Evolutionary conservation across 2,888 invertebrate species (phyloP).

Genomic region (Meteorus cinctellus): DNA sequence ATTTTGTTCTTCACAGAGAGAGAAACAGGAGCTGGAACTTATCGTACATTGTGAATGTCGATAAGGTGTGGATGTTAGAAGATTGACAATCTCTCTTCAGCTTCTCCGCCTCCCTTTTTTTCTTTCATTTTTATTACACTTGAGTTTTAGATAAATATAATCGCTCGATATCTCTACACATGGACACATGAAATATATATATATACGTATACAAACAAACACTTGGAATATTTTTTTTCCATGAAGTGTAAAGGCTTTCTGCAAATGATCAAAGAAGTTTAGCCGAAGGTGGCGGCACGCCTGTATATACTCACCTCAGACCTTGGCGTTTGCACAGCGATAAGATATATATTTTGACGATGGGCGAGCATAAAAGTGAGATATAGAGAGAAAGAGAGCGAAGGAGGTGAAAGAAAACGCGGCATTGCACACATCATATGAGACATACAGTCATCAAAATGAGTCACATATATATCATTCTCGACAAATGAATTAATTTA

Average conservation of each 20-base stretch:
- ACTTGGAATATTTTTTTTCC: slow-evolving; percentile 38
- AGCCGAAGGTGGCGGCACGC: slow-evolving; percentile 29
- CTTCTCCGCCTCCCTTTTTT: not conserved
- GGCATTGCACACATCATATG: not conserved
- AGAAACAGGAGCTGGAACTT: slow-evolving; percentile 3
- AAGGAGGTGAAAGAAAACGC: not conserved
- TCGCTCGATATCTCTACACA: not conserved
- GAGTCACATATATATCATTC: not conserved
- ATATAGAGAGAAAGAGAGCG: not conserved
- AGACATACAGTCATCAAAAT: slow-evolving; percentile 11
- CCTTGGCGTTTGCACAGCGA: slow-evolving; percentile 23
- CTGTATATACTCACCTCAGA: slow-evolving; percentile 18
- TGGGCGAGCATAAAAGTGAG: slow-evolving; percentile 10
- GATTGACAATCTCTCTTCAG: slow-evolving; percentile 1
- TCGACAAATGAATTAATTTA: not conserved
- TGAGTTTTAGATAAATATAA: slow-evolving; percentile 28
- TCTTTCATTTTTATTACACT: slow-evolving; percentile 23
- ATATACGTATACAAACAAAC: not conserved
- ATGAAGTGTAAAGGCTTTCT: slow-evolving; percentile 51
- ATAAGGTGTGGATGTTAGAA: not conserved
- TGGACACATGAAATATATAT: not conserved
- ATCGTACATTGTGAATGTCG: slow-evolving; percentile 6
- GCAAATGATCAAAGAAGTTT: slow-evolving; percentile 53
- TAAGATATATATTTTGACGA: slow-evolving; percentile 27
- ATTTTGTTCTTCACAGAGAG: not conserved